Base-by-base conservation (phyloP, 2,797 vertebrate genomes). In the Peromyscus aztecus region DNA sequence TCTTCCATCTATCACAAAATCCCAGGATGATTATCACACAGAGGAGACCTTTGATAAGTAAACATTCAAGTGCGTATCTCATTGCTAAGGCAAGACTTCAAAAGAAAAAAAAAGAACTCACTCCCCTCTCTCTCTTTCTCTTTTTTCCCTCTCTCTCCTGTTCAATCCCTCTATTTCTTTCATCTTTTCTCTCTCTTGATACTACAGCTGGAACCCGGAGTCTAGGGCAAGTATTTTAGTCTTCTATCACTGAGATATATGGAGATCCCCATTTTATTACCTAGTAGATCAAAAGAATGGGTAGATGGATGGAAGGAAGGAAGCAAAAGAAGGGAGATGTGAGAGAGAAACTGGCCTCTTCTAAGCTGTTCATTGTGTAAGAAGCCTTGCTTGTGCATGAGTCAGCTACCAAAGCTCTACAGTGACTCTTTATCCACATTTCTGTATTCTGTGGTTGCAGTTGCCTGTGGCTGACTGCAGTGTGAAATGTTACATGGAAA, bases 31-130 rank as follows among this genome's bases (percentile, higher is more conserved):
- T 92, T 96, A 89, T 98, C 80, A 85, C 75, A 91, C 69, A 95
- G 90, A 96, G 75, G 92, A 96, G 95, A 80, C 43, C 69, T 95
- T 86, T 91, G 89, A 61, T 49, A 65, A 93, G 85, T 85, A 97
- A 97, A 97, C 89, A 98, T 96, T 86, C 95, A 88, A 98, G 89
- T 52, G 24, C 57, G 95, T 97, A 84, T 52, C 17, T 80, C 92
- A 78, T 2, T 97, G 95, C 86, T 90, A 90, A 97, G 85, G 86
- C 95, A 97, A 90, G 52, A 97, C 94, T 98, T 98, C 96, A 97
- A 98, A 98, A 97, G 91, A 89, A 97, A 5, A 19, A 57, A 75
- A 73, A 75, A 92, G 6, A 85, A 93, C 92, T 78, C 91, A 52
- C 90, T 94, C 49, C 17, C 95, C 88, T 37, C 16, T 95, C 86